These are phyloP conservation scores for Lomographa bimaculata DNA, from an alignment of 2,888 invertebrate genomes.

Conservation along the genomic window DNA sequence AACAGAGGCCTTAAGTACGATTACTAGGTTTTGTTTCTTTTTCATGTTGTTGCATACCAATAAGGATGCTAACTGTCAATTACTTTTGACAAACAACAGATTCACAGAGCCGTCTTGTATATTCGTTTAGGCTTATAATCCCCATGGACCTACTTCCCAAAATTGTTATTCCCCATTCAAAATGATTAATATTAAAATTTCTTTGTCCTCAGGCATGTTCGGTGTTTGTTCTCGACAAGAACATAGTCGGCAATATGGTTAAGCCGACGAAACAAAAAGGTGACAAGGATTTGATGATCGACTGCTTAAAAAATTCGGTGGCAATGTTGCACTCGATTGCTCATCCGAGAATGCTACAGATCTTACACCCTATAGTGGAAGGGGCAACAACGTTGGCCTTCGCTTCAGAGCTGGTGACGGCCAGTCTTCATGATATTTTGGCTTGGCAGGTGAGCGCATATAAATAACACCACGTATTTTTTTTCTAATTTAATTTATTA, in stretches of 20 bases:
- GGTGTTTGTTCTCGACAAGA: slow-evolving; percentile 96
- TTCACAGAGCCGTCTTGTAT: too few relatives aligned
- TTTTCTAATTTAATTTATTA: neutral
- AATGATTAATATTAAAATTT: too few relatives aligned
- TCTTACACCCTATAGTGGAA: slow-evolving; percentile 90
- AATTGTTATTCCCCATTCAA: too few relatives aligned
- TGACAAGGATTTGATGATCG: slow-evolving; percentile 91
- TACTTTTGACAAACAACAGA: too few relatives aligned
- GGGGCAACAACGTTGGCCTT: slow-evolving; percentile 95
- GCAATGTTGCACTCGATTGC: slow-evolving; percentile 91
- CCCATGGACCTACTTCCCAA: too few relatives aligned
- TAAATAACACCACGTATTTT: too few relatives aligned
- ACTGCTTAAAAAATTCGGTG: slow-evolving; percentile 91
- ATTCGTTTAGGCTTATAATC: too few relatives aligned
- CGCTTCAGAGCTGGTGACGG: slow-evolving; percentile 95
- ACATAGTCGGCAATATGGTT: slow-evolving; percentile 95
- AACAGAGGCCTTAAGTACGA: too few relatives aligned
- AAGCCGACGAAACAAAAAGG: slow-evolving; percentile 89
- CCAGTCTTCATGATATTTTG: slow-evolving; percentile 94
- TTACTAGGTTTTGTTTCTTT: too few relatives aligned
- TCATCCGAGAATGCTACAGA: slow-evolving; percentile 92
- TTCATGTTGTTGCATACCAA: too few relatives aligned
- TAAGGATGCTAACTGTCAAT: too few relatives aligned
- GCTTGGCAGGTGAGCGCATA: slow-evolving; percentile 91
- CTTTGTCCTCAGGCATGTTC: slow-evolving; percentile 90